These are phyloP conservation scores for Trichogramma pretiosum DNA, from an alignment of 1,140 invertebrate species.

Conservation along the genomic window DNA sequence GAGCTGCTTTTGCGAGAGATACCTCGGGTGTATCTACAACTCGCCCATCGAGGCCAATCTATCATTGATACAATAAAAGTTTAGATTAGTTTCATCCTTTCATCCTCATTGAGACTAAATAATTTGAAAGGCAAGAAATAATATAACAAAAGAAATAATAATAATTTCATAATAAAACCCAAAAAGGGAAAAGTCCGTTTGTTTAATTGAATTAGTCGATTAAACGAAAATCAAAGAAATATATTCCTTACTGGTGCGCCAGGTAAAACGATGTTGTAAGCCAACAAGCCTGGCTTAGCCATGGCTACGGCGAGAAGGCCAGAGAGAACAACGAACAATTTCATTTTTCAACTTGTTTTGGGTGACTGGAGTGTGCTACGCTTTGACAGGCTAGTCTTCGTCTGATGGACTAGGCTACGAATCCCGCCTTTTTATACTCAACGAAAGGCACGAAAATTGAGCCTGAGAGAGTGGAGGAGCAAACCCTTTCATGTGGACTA, in stretches of 20 bases:
- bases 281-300: conserved; percentile 23
- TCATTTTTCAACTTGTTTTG: conserved; percentile 16
- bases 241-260: conserved; percentile 17
- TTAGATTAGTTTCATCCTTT: no score
- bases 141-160: no score
- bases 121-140: no score
- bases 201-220: neutral
- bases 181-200: no score
- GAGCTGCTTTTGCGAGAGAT: conserved; percentile 46
- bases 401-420: neutral
- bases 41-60: conserved; percentile 37
- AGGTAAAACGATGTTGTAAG: conserved; percentile 17
- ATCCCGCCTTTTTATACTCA: neutral
- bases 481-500: no score
- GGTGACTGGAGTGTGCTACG: neutral
- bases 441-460: no score
- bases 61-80: neutral
- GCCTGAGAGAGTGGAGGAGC: no score
- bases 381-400: conserved; percentile 4
- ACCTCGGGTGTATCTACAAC: conserved; percentile 50
- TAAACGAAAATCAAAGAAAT: neutral
- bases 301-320: conserved; percentile 21
- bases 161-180: no score
- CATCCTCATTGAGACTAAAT: no score
- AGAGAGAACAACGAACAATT: conserved; percentile 20